Percentiles rank a stretch among this genome's conserved stretches.
Evolutionary conservation across 2,888 invertebrate genomes (phyloP).

Genomic region (Leucophora obtusa): DNA sequence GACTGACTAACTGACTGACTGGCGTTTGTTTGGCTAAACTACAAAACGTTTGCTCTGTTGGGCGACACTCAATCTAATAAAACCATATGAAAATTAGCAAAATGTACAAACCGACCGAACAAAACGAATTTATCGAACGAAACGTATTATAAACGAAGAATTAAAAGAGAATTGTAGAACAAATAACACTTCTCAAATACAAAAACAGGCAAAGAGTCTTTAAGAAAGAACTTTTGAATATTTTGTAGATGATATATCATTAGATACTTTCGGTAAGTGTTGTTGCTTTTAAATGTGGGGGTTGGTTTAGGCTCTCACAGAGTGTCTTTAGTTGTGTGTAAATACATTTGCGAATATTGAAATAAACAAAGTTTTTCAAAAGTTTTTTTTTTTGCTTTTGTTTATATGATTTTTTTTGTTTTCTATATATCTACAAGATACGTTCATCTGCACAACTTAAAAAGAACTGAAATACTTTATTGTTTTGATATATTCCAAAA

Average conservation of each 20-base stretch:
- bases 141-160: slow-evolving; percentile 45
- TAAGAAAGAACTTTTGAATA: slow-evolving; percentile 7
- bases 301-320: slow-evolving; percentile 40
- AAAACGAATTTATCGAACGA: slow-evolving; percentile 21
- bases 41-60: slow-evolving; percentile 63
- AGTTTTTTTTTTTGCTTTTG: slow-evolving; percentile 20
- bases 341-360: slow-evolving; percentile 37
- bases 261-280: slow-evolving; percentile 18
- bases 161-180: not conserved
- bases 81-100: slow-evolving; percentile 60
- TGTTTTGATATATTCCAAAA: slow-evolving; percentile 54
- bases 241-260: slow-evolving; percentile 20
- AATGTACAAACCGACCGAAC: slow-evolving; percentile 46
- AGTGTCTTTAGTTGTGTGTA: slow-evolving; percentile 20
- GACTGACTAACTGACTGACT: too few relatives aligned
- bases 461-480: slow-evolving; percentile 61
- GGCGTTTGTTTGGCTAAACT: slow-evolving; percentile 46
- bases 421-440: slow-evolving; percentile 38
- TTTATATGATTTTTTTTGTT: slow-evolving; percentile 38
- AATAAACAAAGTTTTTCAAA: slow-evolving; percentile 35
- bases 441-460: slow-evolving; percentile 65
- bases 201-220: not conserved
- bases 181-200: not conserved
- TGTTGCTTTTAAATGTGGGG: slow-evolving; percentile 39
- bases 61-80: slow-evolving; percentile 64